These are phyloP conservation scores for Columba guinea DNA, from an alignment of 2,797 vertebrate species.

Conservation along the genomic window DNA sequence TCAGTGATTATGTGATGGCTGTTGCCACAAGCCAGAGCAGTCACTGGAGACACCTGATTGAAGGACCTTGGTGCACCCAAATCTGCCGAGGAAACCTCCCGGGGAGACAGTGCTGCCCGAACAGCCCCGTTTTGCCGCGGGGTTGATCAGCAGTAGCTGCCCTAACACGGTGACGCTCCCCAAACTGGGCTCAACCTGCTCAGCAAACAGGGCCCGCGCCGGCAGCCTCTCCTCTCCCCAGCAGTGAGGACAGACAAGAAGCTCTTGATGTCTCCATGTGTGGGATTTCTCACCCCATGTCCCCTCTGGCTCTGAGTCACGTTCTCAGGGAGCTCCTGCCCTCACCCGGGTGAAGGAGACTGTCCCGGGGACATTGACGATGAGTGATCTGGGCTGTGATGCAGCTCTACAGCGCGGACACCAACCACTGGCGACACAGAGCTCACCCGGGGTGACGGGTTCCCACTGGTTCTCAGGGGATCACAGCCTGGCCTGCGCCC, in stretches of 20 bases:
- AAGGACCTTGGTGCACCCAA: accelerated
- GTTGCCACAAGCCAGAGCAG: neutral
- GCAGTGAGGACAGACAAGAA: neutral
- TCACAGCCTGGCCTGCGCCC: accelerated
- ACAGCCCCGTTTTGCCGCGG: neutral
- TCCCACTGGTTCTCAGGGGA: neutral
- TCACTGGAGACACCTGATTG: neutral
- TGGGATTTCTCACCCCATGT: neutral
- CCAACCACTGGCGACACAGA: neutral
- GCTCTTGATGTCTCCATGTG: accelerated
- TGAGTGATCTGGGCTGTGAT: accelerated
- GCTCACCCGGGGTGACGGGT: neutral
- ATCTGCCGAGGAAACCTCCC: neutral
- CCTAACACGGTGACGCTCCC: neutral
- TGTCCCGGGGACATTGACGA: accelerated
- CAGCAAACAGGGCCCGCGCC: neutral
- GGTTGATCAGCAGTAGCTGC: neutral
- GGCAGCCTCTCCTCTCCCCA: neutral
- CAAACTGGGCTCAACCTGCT: neutral
- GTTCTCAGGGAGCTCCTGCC: neutral
- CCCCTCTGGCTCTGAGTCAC: neutral
- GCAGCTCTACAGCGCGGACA: accelerated
- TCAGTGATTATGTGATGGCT: neutral
- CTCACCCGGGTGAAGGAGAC: neutral
- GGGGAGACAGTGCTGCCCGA: neutral